Percentiles rank a stretch among this genome's conserved stretches.
phyloP scores from a whole-genome alignment of 2,888 invertebrate species.

The Drosophila peninsularis region DNA sequence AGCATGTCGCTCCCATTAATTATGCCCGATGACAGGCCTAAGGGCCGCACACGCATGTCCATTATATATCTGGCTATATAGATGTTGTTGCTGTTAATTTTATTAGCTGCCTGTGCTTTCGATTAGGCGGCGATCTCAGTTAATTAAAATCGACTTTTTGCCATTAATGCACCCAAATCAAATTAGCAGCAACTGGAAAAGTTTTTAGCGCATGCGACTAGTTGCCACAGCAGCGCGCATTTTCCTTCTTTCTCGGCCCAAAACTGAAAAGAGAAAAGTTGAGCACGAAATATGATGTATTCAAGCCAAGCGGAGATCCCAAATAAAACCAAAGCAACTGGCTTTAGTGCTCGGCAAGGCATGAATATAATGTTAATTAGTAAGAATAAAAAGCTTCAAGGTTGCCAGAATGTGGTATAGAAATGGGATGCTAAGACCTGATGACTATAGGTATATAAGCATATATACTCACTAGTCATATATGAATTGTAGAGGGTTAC shows the following conservation, averaged over 20 bases:
- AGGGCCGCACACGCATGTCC: conserved; percentile 7
- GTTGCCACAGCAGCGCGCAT: conserved; percentile 48
- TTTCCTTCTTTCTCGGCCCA: not conserved
- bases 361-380: too few relatives aligned
- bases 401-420: too few relatives aligned
- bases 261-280: not conserved
- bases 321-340: not conserved
- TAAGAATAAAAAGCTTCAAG: too few relatives aligned
- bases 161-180: conserved; percentile 77
- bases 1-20: conserved; percentile 83
- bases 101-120: conserved; percentile 70
- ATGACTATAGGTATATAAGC: too few relatives aligned
- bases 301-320: not conserved
- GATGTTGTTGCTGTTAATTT: conserved; percentile 63
- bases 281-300: not conserved
- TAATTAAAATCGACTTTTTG: conserved; percentile 80
- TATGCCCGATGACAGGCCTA: conserved; percentile 80
- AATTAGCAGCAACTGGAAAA: conserved; percentile 61
- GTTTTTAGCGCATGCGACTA: conserved; percentile 47
- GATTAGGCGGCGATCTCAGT: conserved; percentile 60
- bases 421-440: too few relatives aligned
- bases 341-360: not conserved
- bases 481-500: not conserved
- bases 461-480: not conserved
- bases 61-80: conserved; percentile 7